phyloP scores from a whole-genome alignment of 2,113 vertebrate genomes.

The Cynopterus brachyotis region DNA sequence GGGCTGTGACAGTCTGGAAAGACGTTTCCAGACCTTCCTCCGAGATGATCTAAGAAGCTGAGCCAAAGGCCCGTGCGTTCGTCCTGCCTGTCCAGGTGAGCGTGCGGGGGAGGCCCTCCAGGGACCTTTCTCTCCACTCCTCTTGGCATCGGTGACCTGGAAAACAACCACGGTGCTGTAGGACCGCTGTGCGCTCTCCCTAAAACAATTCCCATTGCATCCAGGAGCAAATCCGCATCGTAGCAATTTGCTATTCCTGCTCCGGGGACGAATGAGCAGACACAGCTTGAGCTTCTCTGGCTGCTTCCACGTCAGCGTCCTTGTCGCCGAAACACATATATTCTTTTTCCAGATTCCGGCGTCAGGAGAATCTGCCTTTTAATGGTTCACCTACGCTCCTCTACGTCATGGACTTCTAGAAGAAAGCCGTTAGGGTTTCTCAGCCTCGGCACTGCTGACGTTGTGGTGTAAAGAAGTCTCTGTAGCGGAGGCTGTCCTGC shows the following conservation, averaged over 20 bases:
- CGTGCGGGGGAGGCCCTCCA: not conserved
- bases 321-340: accelerated
- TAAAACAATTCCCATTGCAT: not conserved
- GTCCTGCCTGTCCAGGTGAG: not conserved
- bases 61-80: not conserved
- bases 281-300: not conserved
- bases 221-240: not conserved
- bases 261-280: not conserved
- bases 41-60: not conserved
- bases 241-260: not conserved
- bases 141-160: not conserved
- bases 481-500: not conserved
- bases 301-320: too few relatives aligned
- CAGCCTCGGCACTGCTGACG: not conserved
- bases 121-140: accelerated
- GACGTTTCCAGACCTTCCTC: not conserved
- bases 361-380: not conserved
- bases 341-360: not conserved
- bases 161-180: not conserved
- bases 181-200: accelerated
- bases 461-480: not conserved
- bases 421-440: too few relatives aligned
- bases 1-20: not conserved
- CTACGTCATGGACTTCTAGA: not conserved
- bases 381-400: not conserved